Conservation (phyloP, 2,797 vertebrate species). For the Microcaecilia unicolor region DNA sequence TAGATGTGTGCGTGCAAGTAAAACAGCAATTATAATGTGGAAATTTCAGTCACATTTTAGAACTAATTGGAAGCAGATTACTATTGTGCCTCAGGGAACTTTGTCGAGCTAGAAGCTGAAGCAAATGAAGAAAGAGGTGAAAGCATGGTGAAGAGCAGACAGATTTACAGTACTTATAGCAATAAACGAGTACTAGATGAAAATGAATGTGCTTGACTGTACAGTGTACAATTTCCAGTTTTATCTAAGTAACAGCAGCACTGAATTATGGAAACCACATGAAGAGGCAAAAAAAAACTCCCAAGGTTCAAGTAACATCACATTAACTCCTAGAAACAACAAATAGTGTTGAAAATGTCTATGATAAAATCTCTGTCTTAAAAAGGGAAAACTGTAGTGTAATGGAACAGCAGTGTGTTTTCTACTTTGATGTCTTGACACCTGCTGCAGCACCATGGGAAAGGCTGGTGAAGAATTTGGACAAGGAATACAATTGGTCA, state of each 20-base stretch:
- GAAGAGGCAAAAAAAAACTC: constrained; percentile 22
- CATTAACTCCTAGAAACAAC: constrained; percentile 5
- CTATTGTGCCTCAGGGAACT: constrained; percentile 67
- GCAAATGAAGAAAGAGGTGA: constrained; percentile 70
- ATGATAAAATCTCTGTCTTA: background rate
- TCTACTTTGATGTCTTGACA: constrained; percentile 31
- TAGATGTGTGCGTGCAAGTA: constrained; percentile 60
- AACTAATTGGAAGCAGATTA: constrained; percentile 79
- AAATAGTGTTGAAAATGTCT: background rate
- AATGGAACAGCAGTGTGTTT: constrained; percentile 42
- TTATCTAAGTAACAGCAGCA: constrained; percentile 42
- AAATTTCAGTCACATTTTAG: constrained; percentile 73
- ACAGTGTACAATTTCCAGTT: constrained; percentile 39
- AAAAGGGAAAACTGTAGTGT: constrained; percentile 7
- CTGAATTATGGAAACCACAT: constrained; percentile 36
- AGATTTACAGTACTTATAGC: constrained; percentile 70
- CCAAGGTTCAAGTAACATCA: too few relatives aligned
- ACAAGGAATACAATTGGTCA: constrained; percentile 29
- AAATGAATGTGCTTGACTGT: constrained; percentile 52
- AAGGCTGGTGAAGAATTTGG: constrained; percentile 32
- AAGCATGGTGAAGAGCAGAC: constrained; percentile 62
- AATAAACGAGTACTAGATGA: constrained; percentile 55
- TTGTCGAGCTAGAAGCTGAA: constrained; percentile 68
- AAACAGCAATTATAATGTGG: constrained; percentile 64
- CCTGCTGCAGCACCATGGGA: constrained; percentile 22